A percentile compares a stretch with the other conserved stretches of the same genome.
These are phyloP conservation scores for Ceraclea dissimilis DNA, from an alignment of 2,888 invertebrate genomes.

Conservation along the genomic window DNA sequence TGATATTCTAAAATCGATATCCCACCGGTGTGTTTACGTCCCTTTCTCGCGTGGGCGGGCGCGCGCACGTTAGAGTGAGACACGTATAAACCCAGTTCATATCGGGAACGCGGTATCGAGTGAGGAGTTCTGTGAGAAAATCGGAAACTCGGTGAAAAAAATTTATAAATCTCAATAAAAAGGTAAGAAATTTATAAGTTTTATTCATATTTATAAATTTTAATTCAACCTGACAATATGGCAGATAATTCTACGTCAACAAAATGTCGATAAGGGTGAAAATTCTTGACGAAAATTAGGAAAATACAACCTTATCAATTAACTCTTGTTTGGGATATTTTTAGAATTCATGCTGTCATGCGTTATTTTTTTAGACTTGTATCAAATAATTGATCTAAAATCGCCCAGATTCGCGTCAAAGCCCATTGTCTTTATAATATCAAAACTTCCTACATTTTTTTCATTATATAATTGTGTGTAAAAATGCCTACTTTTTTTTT, in stretches of 20 bases:
- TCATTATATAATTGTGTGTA: too few relatives aligned
- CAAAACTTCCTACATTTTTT: too few relatives aligned
- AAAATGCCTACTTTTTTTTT: too few relatives aligned
- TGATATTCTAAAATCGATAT: slow-evolving; percentile 21
- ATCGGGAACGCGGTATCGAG: slow-evolving; percentile 8
- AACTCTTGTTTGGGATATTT: not conserved
- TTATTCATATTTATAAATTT: too few relatives aligned
- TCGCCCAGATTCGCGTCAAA: too few relatives aligned
- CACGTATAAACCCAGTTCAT: slow-evolving; percentile 8
- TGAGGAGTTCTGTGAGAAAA: slow-evolving; percentile 2
- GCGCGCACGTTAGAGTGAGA: slow-evolving; percentile 16
- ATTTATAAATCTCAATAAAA: slow-evolving; percentile 10
- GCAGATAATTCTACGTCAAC: too few relatives aligned
- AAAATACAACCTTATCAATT: not conserved
- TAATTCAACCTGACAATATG: too few relatives aligned
- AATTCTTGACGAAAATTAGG: not conserved
- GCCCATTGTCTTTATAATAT: too few relatives aligned
- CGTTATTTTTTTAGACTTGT: too few relatives aligned
- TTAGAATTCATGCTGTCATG: too few relatives aligned
- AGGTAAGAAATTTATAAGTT: slow-evolving; percentile 9
- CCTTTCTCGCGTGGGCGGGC: slow-evolving; percentile 16
- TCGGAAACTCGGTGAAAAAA: slow-evolving; percentile 13
- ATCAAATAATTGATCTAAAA: too few relatives aligned
- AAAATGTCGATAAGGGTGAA: too few relatives aligned
- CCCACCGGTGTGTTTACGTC: slow-evolving; percentile 12